Conservation (phyloP, 1,140 invertebrate genomes). For the Nymphalis io region DNA sequence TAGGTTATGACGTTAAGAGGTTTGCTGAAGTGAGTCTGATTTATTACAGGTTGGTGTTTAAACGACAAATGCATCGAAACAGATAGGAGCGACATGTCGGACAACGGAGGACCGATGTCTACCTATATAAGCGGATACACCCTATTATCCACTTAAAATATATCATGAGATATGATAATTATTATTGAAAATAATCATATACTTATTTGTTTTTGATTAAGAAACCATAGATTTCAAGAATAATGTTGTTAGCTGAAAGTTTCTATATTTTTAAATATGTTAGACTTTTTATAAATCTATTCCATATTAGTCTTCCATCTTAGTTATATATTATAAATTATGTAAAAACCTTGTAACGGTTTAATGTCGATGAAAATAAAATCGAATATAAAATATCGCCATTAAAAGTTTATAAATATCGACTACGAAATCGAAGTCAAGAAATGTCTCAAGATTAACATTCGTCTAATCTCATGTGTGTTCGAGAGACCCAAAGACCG, state of each 20-base stretch:
- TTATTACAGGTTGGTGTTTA: constrained; percentile 81
- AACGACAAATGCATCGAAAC: constrained; percentile 80
- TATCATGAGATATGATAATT: constrained; percentile 47
- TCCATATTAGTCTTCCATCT: too few relatives aligned
- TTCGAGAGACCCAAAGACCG: constrained; percentile 60
- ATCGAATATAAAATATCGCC: too few relatives aligned
- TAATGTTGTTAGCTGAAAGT: too few relatives aligned
- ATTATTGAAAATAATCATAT: constrained; percentile 9
- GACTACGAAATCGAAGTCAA: background rate
- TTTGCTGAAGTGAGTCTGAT: constrained; percentile 57
- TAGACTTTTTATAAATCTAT: too few relatives aligned
- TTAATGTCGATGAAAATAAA: too few relatives aligned
- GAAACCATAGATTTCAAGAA: too few relatives aligned
- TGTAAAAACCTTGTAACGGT: too few relatives aligned
- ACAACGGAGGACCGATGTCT: constrained; percentile 78
- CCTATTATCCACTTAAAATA: constrained; percentile 45
- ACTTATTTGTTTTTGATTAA: background rate
- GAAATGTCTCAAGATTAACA: constrained; percentile 40
- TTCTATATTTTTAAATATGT: too few relatives aligned
- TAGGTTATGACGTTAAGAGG: constrained; percentile 40
- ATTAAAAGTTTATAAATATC: background rate
- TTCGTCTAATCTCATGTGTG: constrained; percentile 46
- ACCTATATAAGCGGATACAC: constrained; percentile 59
- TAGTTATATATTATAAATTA: too few relatives aligned
- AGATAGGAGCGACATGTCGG: constrained; percentile 79